Evolutionary conservation across 2,113 vertebrate genomes (phyloP).

Genomic region (Urocynchramus pylzowi): DNA sequence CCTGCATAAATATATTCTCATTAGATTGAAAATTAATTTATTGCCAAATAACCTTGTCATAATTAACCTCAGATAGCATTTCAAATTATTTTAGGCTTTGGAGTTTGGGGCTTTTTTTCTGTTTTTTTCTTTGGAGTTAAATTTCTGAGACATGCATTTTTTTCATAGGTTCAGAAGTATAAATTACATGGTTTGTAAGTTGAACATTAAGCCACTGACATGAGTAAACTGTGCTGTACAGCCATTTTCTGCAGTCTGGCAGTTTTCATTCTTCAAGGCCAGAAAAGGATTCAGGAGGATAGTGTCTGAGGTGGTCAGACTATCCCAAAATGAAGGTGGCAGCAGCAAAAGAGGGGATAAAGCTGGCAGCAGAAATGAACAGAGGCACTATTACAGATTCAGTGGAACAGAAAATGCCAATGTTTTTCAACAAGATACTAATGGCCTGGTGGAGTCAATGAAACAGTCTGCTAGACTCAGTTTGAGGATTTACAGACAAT

Average conservation of each 20-base stretch:
- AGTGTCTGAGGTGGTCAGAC: neutral
- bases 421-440: neutral
- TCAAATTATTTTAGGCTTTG: neutral
- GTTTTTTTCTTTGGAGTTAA: neutral
- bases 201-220: neutral
- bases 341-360: neutral
- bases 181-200: neutral
- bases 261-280: neutral
- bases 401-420: neutral
- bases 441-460: neutral
- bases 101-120: accelerated
- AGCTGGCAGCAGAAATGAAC: neutral
- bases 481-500: neutral
- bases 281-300: neutral
- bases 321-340: neutral
- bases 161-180: neutral
- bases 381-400: neutral
- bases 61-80: neutral
- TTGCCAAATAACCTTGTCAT: neutral
- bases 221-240: neutral
- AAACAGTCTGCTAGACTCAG: neutral
- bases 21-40: neutral
- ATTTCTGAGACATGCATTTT: neutral
- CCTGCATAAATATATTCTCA: neutral
- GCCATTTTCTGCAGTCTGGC: neutral